phyloP scores from a whole-genome alignment of 2,113 vertebrate species.

The Sapajus apella region DNA sequence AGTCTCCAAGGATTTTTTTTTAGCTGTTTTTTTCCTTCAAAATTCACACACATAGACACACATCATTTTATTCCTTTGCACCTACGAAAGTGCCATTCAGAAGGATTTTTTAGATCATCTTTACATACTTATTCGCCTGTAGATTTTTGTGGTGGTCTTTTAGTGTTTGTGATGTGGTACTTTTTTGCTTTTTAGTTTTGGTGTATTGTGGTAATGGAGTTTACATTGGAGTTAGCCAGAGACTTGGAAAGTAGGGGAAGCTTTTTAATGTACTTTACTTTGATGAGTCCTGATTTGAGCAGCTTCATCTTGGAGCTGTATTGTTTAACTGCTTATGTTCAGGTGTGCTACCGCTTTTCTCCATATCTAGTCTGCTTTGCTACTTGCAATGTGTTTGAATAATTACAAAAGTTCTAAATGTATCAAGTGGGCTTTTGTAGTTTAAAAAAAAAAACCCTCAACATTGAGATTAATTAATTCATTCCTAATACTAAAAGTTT shows the following conservation, averaged over 20 bases:
- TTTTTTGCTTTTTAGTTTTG: neutral
- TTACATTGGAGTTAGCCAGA: neutral
- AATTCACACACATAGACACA: neutral
- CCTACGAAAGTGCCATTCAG: neutral
- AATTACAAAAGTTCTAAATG: conserved; percentile 25
- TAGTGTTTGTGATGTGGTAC: neutral
- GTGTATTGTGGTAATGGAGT: neutral
- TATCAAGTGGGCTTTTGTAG: conserved; percentile 19
- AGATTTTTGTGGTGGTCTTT: neutral
- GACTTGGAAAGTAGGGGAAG: conserved; percentile 3
- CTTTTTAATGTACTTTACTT: neutral
- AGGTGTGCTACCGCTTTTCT: neutral
- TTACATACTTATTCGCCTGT: neutral
- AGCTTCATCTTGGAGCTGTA: neutral
- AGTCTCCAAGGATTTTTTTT: neutral
- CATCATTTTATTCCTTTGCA: neutral
- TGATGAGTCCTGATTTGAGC: neutral
- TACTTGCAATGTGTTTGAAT: conserved; percentile 20
- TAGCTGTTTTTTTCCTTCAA: neutral
- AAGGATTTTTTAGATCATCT: neutral
- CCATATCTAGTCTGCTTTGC: neutral
- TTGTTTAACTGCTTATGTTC: neutral
- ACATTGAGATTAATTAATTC: neutral
- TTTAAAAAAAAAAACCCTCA: neutral
- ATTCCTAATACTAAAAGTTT: neutral